Evolutionary conservation across 2,113 vertebrate genomes (phyloP).

Genomic region (Eudyptes chrysolophus): DNA sequence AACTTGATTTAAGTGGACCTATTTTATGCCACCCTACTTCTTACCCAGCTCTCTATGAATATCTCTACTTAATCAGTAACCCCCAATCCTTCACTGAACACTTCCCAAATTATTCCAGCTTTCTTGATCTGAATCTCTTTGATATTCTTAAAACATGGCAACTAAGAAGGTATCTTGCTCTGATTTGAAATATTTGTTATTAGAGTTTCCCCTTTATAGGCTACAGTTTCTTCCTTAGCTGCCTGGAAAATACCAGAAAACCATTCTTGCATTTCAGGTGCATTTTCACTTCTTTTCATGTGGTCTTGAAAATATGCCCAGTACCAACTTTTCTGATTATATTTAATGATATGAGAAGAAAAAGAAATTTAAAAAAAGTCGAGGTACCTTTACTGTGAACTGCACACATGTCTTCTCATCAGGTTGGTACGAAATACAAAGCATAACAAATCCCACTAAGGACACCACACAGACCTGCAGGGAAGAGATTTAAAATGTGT

Average conservation of each 20-base stretch:
- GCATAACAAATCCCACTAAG: constrained; percentile 88
- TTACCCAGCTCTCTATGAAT: not conserved
- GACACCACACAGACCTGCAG: constrained; percentile 88
- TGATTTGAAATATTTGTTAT: not conserved
- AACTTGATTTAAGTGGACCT: not conserved
- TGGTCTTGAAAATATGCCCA: not conserved
- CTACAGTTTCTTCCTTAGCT: not conserved
- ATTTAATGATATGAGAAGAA: not conserved
- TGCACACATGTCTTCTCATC: constrained; percentile 88
- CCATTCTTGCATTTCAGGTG: not conserved
- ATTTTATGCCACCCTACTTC: not conserved
- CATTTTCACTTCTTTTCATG: not conserved
- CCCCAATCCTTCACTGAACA: not conserved
- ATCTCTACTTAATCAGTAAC: not conserved
- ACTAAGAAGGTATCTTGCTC: not conserved
- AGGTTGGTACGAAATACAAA: constrained; percentile 85
- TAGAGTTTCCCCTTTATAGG: not conserved
- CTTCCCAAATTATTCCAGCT: not conserved
- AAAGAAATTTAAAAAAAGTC: not conserved
- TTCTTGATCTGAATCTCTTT: not conserved
- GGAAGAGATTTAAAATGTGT: not conserved
- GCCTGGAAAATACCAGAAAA: not conserved
- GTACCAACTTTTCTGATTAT: not conserved
- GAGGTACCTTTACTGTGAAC: constrained; percentile 88
- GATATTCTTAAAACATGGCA: not conserved